phyloP scores from a whole-genome alignment of 1,140 invertebrate genomes.

The Lineus longissimus region DNA sequence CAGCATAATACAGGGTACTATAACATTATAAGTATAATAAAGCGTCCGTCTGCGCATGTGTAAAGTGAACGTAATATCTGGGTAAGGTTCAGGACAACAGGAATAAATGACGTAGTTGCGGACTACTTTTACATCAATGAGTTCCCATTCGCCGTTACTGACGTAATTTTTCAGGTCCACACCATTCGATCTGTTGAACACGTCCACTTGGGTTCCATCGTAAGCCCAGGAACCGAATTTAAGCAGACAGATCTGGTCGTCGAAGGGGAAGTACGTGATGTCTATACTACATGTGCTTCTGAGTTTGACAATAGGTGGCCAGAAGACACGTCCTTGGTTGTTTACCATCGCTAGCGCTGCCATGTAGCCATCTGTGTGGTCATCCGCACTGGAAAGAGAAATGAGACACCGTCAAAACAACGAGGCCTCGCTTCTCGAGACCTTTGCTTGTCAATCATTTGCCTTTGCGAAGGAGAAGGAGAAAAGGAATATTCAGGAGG shows the following conservation, averaged over 20 bases:
- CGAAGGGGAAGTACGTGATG: slow-evolving; percentile 57
- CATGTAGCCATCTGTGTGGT: slow-evolving; percentile 60
- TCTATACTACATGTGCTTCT: slow-evolving; percentile 84
- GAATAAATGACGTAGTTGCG: slow-evolving; percentile 37
- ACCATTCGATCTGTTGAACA: slow-evolving; percentile 57
- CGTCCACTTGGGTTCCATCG: slow-evolving; percentile 56
- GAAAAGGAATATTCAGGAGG: too few species aligned
- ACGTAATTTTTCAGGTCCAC: slow-evolving; percentile 62
- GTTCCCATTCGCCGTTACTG: slow-evolving; percentile 61
- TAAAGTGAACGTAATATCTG: slow-evolving; percentile 58
- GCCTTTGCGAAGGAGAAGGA: too few species aligned
- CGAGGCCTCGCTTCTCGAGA: not conserved
- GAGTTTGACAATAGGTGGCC: slow-evolving; percentile 49
- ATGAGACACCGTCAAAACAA: slow-evolving; percentile 7
- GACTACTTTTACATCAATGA: slow-evolving; percentile 51
- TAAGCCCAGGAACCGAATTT: slow-evolving; percentile 51
- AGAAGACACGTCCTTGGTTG: slow-evolving; percentile 37
- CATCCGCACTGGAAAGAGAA: slow-evolving; percentile 54
- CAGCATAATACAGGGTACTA: slow-evolving; percentile 46
- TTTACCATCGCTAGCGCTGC: slow-evolving; percentile 46
- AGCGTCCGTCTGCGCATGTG: slow-evolving; percentile 38
- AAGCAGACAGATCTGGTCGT: slow-evolving; percentile 46
- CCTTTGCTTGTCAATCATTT: not conserved
- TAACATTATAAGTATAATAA: slow-evolving; percentile 47
- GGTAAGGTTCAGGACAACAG: slow-evolving; percentile 57